phyloP scores from a whole-genome alignment of 2,888 invertebrate genomes.

The Doris montereyensis region DNA sequence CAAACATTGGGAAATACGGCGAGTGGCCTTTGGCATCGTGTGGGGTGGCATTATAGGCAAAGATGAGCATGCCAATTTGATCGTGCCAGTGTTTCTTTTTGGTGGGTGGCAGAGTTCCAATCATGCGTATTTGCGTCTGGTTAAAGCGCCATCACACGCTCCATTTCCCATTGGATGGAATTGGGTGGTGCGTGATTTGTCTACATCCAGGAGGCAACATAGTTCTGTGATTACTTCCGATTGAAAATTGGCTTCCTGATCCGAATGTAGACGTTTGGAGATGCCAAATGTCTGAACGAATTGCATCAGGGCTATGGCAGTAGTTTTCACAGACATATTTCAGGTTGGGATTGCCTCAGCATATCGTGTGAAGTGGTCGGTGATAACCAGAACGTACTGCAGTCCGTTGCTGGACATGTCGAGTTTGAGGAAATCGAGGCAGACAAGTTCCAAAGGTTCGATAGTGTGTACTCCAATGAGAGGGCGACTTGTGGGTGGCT shows the following conservation, averaged over 20 bases:
- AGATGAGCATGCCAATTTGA: too few relatives aligned
- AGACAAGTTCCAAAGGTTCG: constrained; percentile 47
- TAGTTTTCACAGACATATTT: constrained; percentile 41
- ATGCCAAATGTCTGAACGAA: neutral
- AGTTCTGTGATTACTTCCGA: too few relatives aligned
- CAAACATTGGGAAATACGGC: too few relatives aligned
- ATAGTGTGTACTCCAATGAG: constrained; percentile 41
- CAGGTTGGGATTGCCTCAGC: constrained; percentile 48
- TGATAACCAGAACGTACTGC: constrained; percentile 51
- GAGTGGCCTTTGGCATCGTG: too few relatives aligned
- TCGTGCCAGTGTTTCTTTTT: too few relatives aligned
- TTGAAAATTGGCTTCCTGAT: neutral
- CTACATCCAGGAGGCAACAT: too few relatives aligned
- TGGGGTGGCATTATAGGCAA: too few relatives aligned
- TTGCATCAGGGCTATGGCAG: neutral
- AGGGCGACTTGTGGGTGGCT: constrained; percentile 21
- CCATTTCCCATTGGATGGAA: too few relatives aligned
- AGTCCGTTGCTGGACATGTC: constrained; percentile 42
- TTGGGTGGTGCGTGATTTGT: too few relatives aligned
- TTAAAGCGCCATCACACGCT: too few relatives aligned
- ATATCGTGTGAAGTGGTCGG: constrained; percentile 51
- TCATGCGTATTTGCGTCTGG: too few relatives aligned
- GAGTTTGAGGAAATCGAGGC: constrained; percentile 49
- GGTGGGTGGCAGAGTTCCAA: too few relatives aligned
- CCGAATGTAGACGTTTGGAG: neutral